Percentiles rank a stretch among this genome's conserved stretches.
phyloP scores from a whole-genome alignment of 2,888 invertebrate species.

The Xanthorhoe spadicearia region DNA sequence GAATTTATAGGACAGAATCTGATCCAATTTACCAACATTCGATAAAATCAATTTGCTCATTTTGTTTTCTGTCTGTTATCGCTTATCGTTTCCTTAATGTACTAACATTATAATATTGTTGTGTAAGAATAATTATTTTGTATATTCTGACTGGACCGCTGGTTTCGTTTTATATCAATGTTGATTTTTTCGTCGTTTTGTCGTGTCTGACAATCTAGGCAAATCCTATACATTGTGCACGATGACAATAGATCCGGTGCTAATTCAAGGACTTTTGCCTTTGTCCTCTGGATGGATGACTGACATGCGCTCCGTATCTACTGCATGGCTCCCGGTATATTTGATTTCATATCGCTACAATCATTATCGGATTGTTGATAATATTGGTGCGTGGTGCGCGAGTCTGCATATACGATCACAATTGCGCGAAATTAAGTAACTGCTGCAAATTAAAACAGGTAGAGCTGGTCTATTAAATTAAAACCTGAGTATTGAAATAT shows the following conservation, averaged over 20 bases:
- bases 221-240: slow-evolving; percentile 76
- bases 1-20: slow-evolving; percentile 30
- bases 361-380: slow-evolving; percentile 6
- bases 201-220: slow-evolving; percentile 70
- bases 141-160: slow-evolving; percentile 40
- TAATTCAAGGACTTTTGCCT: slow-evolving; percentile 78
- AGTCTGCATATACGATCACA: background rate
- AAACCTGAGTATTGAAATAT: slow-evolving; percentile 18
- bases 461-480: background rate
- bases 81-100: slow-evolving; percentile 13
- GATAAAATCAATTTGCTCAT: slow-evolving; percentile 39
- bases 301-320: slow-evolving; percentile 48
- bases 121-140: slow-evolving; percentile 21
- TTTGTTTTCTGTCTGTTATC: slow-evolving; percentile 24
- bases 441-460: slow-evolving; percentile 23
- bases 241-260: slow-evolving; percentile 77
- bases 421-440: slow-evolving; percentile 15
- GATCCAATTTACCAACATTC: slow-evolving; percentile 40
- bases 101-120: slow-evolving; percentile 10
- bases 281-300: slow-evolving; percentile 62
- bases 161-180: slow-evolving; percentile 48
- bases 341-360: slow-evolving; percentile 13
- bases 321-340: slow-evolving; percentile 51
- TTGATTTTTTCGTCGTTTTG: slow-evolving; percentile 57
- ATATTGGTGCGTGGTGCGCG: too few species aligned